Evolutionary conservation across 2,113 vertebrate species (phyloP).

Genomic region (Paramormyrops kingsleyae): DNA sequence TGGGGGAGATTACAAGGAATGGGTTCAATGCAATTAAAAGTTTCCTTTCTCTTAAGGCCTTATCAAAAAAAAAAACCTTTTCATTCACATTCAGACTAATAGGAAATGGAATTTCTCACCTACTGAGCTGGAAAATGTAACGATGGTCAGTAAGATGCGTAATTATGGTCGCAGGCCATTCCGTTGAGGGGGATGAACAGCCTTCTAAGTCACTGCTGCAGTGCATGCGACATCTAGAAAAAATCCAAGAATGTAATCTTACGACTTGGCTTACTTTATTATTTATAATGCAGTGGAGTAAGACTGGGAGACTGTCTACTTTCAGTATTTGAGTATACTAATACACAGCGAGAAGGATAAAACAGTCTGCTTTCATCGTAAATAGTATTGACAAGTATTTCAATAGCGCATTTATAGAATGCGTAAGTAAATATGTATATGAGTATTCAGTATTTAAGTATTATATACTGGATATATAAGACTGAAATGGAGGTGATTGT

Average conservation of each 20-base stretch:
- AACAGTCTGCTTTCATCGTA: not conserved
- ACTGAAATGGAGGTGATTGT: not conserved
- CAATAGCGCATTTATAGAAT: not conserved
- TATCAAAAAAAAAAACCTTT: slow-evolving; percentile 6
- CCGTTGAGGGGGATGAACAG: not conserved
- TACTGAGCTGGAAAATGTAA: not conserved
- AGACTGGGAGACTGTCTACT: not conserved
- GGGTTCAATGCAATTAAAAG: not conserved
- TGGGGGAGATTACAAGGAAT: not conserved
- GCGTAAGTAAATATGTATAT: not conserved
- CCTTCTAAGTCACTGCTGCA: not conserved
- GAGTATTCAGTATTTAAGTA: not conserved
- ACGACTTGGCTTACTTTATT: not conserved
- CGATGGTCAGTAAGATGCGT: not conserved
- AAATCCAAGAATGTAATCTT: not conserved
- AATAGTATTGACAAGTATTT: not conserved
- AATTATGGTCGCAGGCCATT: not conserved
- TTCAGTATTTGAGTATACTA: not conserved
- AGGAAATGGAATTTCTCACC: slow-evolving; percentile 4
- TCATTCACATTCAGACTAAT: not conserved
- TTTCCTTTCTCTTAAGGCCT: not conserved
- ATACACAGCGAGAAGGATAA: not conserved
- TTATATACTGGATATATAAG: not conserved
- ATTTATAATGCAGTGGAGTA: not conserved
- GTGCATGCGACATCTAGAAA: not conserved